Evolutionary conservation across 2,113 vertebrate species (phyloP).

Genomic region (Trogon melanurus): DNA sequence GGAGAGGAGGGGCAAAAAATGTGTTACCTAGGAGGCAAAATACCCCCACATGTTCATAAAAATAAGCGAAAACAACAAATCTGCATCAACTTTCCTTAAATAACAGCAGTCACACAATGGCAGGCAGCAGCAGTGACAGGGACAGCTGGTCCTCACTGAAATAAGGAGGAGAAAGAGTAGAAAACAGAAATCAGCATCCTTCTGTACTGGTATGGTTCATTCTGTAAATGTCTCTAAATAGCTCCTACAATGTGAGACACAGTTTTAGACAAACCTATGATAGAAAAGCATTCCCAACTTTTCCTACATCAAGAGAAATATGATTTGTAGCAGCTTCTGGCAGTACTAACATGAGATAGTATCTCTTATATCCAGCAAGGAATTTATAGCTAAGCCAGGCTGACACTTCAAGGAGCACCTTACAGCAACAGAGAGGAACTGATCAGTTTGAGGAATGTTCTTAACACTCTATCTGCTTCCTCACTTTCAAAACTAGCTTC

Average conservation of each 20-base stretch:
- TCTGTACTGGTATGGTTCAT: rapidly evolving
- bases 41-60: not conserved
- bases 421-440: not conserved
- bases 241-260: not conserved
- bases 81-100: slow-evolving; percentile 35
- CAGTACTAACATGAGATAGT: not conserved
- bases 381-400: not conserved
- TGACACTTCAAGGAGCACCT: not conserved
- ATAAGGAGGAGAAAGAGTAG: not conserved
- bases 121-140: not conserved
- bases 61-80: slow-evolving; percentile 21
- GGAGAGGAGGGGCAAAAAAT: too few relatives aligned
- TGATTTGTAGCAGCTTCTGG: not conserved
- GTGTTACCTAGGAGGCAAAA: slow-evolving; percentile 46
- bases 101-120: not conserved
- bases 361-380: not conserved
- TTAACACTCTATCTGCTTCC: not conserved
- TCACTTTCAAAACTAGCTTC: not conserved
- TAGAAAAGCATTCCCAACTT: not conserved
- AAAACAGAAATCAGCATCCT: not conserved
- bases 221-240: not conserved
- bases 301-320: not conserved
- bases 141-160: not conserved
- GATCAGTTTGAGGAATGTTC: not conserved
- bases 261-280: not conserved